phyloP scores from a whole-genome alignment of 2,113 vertebrate genomes.

The Saccopteryx leptura region DNA sequence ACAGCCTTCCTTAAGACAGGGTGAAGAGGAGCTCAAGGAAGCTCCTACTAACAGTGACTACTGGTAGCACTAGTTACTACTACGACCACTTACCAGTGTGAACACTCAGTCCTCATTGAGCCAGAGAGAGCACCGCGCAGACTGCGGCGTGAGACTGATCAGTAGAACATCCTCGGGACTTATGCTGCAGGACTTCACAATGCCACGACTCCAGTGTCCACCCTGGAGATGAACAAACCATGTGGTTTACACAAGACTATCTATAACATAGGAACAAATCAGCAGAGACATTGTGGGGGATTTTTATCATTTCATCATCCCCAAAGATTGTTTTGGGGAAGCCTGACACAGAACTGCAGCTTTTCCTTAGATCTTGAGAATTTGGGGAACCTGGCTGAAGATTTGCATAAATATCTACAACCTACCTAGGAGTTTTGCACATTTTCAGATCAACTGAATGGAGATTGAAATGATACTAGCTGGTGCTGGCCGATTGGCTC shows the following conservation, averaged over 20 bases:
- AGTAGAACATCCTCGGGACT: not conserved
- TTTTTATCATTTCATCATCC: not conserved
- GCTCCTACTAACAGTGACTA: not conserved
- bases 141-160: not conserved
- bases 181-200: not conserved
- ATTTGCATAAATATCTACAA: not conserved
- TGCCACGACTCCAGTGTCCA: not conserved
- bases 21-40: not conserved
- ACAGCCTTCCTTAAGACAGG: not conserved
- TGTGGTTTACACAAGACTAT: not conserved
- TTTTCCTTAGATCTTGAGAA: not conserved
- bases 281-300: not conserved
- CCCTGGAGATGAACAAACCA: not conserved
- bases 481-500: too few relatives aligned
- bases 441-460: not conserved
- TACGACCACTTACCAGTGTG: fast-evolving
- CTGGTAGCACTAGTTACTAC: not conserved
- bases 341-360: not conserved
- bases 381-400: not conserved
- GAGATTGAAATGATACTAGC: not conserved
- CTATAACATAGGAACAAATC: not conserved
- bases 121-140: not conserved
- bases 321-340: not conserved
- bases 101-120: not conserved
- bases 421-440: not conserved